phyloP scores from a whole-genome alignment of 2,888 invertebrate species.

The Drosophila putrida region DNA sequence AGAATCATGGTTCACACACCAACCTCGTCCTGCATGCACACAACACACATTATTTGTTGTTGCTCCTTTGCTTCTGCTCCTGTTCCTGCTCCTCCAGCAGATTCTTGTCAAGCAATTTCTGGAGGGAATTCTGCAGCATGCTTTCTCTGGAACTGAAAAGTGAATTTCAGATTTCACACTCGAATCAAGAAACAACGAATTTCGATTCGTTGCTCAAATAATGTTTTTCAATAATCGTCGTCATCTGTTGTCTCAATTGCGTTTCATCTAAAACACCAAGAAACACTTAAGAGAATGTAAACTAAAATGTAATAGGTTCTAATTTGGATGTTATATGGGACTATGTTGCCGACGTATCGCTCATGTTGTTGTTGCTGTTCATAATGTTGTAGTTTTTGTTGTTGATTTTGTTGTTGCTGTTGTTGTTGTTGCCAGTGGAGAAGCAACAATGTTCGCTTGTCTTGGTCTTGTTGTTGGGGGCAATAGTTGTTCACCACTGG shows the following conservation, averaged over 20 bases:
- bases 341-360: slow-evolving; percentile 77
- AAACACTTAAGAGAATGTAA: slow-evolving; percentile 83
- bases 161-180: slow-evolving; percentile 19
- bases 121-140: slow-evolving; percentile 2
- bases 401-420: slow-evolving; percentile 49
- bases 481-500: slow-evolving; percentile 82
- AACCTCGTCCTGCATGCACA: slow-evolving; percentile 2
- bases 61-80: background rate
- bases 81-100: background rate
- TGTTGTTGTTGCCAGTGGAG: slow-evolving; percentile 59
- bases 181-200: slow-evolving; percentile 43
- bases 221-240: slow-evolving; percentile 67
- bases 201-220: slow-evolving; percentile 51
- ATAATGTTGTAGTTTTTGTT: slow-evolving; percentile 64
- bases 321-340: slow-evolving; percentile 81
- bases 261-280: slow-evolving; percentile 85
- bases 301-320: slow-evolving; percentile 83
- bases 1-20: slow-evolving; percentile 14
- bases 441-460: slow-evolving; percentile 58
- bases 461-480: slow-evolving; percentile 63
- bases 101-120: background rate
- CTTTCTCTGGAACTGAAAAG: slow-evolving; percentile 11
- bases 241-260: slow-evolving; percentile 82
- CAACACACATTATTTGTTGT: background rate
- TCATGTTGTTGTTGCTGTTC: slow-evolving; percentile 23